These are phyloP conservation scores for Caenorhabditis briggsae DNA, from an alignment of 1,140 invertebrate species.

Conservation along the genomic window DNA sequence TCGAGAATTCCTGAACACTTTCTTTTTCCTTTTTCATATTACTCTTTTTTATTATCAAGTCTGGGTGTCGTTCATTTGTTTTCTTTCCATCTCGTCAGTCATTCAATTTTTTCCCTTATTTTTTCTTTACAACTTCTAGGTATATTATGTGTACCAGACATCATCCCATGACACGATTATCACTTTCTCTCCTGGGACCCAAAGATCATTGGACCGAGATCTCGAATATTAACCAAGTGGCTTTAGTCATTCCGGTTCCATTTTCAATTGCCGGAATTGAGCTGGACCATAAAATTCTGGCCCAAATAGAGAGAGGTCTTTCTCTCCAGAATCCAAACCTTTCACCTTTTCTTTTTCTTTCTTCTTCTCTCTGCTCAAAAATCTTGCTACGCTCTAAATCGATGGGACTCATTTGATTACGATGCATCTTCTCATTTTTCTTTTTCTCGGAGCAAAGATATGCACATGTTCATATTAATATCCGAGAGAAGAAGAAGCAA, in stretches of 20 bases:
- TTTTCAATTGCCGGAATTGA: not conserved
- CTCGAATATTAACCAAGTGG: not conserved
- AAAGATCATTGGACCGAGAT: not conserved
- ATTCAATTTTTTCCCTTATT: constrained; percentile 4
- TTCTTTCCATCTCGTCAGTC: not conserved
- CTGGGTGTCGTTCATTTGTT: not conserved
- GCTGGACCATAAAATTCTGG: constrained; percentile 4
- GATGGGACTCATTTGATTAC: constrained; percentile 45
- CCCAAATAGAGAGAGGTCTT: not conserved
- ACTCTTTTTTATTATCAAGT: constrained; percentile 40
- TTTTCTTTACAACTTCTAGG: constrained; percentile 9
- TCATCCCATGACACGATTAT: constrained; percentile 37
- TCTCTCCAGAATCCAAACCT: not conserved
- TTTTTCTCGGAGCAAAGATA: constrained; percentile 18
- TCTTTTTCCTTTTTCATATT: constrained; percentile 16
- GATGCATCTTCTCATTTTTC: not conserved
- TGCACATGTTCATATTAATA: constrained; percentile 54
- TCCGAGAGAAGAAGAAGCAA: constrained; percentile 25
- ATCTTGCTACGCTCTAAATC: constrained; percentile 14
- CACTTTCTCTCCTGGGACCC: not conserved
- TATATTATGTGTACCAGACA: not conserved
- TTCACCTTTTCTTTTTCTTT: constrained; percentile 9
- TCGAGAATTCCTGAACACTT: not conserved
- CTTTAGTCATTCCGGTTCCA: not conserved
- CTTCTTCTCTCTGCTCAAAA: not conserved